Evolutionary conservation across 2,797 vertebrate species (phyloP).

Genomic region (Gallirallus australis): DNA sequence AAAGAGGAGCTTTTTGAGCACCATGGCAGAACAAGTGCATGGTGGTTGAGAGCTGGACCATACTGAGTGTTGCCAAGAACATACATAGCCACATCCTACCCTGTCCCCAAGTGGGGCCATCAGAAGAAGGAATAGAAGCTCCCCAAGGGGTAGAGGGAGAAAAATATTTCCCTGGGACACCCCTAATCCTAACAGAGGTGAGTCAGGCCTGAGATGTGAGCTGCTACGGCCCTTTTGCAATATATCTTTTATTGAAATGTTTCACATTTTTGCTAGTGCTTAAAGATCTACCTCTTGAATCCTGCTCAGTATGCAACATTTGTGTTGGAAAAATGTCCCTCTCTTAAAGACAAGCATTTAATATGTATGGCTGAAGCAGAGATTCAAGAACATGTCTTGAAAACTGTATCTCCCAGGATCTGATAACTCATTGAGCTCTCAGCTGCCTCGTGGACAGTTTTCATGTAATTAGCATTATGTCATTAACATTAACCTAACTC

Average conservation of each 20-base stretch:
- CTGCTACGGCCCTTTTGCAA: not conserved
- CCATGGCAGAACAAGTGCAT: rapidly evolving
- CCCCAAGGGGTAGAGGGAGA: not conserved
- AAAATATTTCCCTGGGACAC: not conserved
- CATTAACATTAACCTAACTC: not conserved
- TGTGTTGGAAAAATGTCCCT: not conserved
- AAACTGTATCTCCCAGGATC: not conserved
- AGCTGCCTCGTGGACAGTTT: not conserved
- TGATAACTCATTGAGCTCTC: not conserved
- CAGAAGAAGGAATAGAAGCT: not conserved
- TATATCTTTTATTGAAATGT: not conserved
- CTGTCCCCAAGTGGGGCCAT: not conserved
- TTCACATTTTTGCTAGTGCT: not conserved
- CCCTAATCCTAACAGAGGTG: not conserved
- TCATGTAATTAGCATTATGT: no score
- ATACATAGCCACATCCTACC: rapidly evolving
- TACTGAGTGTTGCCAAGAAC: not conserved
- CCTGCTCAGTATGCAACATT: not conserved
- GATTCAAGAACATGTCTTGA: not conserved
- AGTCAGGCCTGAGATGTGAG: not conserved
- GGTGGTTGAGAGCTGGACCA: not conserved
- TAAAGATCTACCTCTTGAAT: not conserved
- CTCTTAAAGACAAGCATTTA: not conserved
- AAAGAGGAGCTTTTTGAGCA: not conserved
- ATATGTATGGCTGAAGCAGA: not conserved